Evolutionary conservation across 2,888 invertebrate genomes (phyloP).

Genomic region (Amphipoea oculea): DNA sequence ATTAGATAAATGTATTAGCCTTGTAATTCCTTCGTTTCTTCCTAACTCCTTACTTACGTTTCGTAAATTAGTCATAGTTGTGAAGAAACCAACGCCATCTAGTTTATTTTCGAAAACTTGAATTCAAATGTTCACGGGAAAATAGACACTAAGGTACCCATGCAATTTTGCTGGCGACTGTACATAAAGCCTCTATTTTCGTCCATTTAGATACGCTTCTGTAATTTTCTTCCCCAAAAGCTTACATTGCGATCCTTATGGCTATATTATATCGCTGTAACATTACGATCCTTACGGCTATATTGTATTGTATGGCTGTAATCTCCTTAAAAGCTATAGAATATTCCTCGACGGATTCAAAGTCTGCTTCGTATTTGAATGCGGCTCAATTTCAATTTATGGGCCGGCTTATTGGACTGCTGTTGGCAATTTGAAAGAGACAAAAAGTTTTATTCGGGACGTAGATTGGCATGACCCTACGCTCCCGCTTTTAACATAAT

Average conservation of each 20-base stretch:
- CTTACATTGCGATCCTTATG: slow-evolving; percentile 16
- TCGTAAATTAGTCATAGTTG: too few relatives aligned
- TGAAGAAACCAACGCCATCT: too few relatives aligned
- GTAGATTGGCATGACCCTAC: slow-evolving; percentile 11
- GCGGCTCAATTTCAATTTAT: slow-evolving; percentile 38
- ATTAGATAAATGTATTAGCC: too few relatives aligned
- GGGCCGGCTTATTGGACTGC: slow-evolving; percentile 26
- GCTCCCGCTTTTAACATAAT: not conserved
- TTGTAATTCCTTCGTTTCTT: too few relatives aligned
- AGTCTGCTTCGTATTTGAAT: slow-evolving; percentile 34
- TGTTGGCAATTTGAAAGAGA: slow-evolving; percentile 23
- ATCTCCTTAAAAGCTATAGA: slow-evolving; percentile 53
- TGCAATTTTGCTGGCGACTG: too few relatives aligned
- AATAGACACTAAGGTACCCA: too few relatives aligned
- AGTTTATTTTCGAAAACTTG: too few relatives aligned
- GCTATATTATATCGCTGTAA: slow-evolving; percentile 30
- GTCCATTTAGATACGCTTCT: slow-evolving; percentile 13
- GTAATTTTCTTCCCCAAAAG: slow-evolving; percentile 8
- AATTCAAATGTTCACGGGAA: too few relatives aligned
- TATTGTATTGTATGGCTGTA: slow-evolving; percentile 37
- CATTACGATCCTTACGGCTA: slow-evolving; percentile 3
- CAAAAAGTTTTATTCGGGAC: slow-evolving; percentile 19
- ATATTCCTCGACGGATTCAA: slow-evolving; percentile 34
- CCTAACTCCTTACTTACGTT: too few relatives aligned
- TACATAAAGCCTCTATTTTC: not conserved